These are phyloP conservation scores for Atta colombica DNA, from an alignment of 1,140 invertebrate genomes.

Conservation along the genomic window DNA sequence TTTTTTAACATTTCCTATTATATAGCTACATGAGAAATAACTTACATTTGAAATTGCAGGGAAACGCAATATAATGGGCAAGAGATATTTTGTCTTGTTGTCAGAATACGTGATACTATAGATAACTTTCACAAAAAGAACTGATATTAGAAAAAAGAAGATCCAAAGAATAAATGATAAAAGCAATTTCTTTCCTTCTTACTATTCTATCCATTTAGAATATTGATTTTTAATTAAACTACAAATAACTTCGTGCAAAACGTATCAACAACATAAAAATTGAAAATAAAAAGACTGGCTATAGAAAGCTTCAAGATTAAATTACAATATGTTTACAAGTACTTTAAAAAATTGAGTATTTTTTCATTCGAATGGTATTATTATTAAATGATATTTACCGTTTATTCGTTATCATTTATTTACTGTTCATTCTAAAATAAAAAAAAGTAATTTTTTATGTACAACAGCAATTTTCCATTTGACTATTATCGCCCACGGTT, in stretches of 20 bases:
- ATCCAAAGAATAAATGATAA: background rate
- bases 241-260: constrained; percentile 1
- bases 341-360: background rate
- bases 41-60: background rate
- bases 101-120: background rate
- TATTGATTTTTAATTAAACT: background rate
- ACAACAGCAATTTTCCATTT: constrained; percentile 17
- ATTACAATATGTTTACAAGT: background rate
- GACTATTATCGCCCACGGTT: background rate
- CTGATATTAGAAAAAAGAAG: background rate
- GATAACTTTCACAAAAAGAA: too few species aligned
- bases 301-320: background rate
- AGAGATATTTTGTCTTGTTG: background rate
- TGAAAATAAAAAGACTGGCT: background rate
- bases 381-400: background rate
- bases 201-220: background rate
- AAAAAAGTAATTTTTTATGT: background rate
- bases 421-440: background rate
- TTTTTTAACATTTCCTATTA: constrained; percentile 14
- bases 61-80: constrained; percentile 4
- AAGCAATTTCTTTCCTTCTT: background rate
- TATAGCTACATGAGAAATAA: background rate
- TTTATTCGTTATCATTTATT: background rate
- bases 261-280: background rate
- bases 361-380: too few species aligned